phyloP scores from a whole-genome alignment of 2,797 vertebrate genomes.

The Hyperoplus immaculatus region DNA sequence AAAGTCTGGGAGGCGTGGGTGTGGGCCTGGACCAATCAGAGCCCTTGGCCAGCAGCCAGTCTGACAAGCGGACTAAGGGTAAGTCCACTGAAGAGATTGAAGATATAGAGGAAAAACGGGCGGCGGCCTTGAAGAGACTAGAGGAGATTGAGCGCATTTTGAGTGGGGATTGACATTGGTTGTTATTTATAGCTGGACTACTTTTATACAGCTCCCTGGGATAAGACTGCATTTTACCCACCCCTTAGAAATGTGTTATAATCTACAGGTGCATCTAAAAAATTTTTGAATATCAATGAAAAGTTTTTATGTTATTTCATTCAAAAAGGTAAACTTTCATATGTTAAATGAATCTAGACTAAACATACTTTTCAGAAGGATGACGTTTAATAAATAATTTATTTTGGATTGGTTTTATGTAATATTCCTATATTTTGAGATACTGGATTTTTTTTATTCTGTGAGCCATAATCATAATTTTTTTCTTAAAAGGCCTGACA shows the following conservation, averaged over 20 bases:
- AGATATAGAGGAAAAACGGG: conserved; percentile 97
- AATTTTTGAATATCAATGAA: too few relatives aligned
- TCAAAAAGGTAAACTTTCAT: too few relatives aligned
- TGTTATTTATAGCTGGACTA: conserved; percentile 63
- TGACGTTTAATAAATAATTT: too few relatives aligned
- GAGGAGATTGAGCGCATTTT: conserved; percentile 99
- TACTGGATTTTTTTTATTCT: too few relatives aligned
- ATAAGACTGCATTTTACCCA: conserved; percentile 33
- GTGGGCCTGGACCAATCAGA: conserved; percentile 80
- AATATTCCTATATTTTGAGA: too few relatives aligned
- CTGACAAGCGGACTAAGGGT: conserved; percentile 87
- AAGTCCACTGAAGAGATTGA: conserved; percentile 95
- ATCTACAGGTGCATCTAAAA: too few relatives aligned
- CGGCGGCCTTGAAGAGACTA: conserved; percentile 96
- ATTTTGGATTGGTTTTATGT: too few relatives aligned
- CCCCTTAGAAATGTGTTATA: conserved; percentile 31
- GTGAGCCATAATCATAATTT: too few relatives aligned
- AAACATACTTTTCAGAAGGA: too few relatives aligned
- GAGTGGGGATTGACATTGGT: conserved; percentile 90
- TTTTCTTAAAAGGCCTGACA: too few relatives aligned
- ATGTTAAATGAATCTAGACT: too few relatives aligned
- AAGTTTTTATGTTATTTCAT: too few relatives aligned
- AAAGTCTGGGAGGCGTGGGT: conserved; percentile 63
- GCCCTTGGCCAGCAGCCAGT: conserved; percentile 81
- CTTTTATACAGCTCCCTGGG: conserved; percentile 73